Conservation (phyloP, 2,797 vertebrate genomes). For the Malurus splendens region DNA sequence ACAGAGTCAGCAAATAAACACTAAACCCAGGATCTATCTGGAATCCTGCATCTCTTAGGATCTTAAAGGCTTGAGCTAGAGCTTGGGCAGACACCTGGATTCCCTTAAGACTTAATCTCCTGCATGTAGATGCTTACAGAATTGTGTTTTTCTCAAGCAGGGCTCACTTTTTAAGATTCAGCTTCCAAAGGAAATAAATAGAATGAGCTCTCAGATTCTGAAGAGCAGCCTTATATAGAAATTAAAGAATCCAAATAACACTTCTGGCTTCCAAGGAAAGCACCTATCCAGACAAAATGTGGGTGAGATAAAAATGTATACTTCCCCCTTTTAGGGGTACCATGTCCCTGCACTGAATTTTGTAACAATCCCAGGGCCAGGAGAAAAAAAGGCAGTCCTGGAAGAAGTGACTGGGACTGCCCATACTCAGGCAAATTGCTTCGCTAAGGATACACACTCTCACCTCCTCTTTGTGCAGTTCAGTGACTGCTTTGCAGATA, state of each 20-base stretch:
- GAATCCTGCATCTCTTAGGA: neutral
- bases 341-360: neutral
- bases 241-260: neutral
- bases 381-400: neutral
- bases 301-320: neutral
- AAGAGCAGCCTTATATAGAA: neutral
- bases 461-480: neutral
- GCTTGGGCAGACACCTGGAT: neutral
- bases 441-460: accelerated
- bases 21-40: neutral
- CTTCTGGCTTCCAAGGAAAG: neutral
- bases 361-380: neutral
- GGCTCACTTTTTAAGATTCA: neutral
- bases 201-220: neutral
- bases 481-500: neutral
- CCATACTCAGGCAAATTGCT: neutral
- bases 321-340: neutral
- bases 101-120: neutral
- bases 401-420: neutral
- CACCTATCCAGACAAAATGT: neutral
- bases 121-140: neutral
- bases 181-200: neutral
- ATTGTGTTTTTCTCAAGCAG: neutral
- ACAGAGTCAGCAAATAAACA: neutral
- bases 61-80: neutral